Evolutionary conservation across 1,140 invertebrate species (phyloP).

Genomic region (Sycophaga agraensis): DNA sequence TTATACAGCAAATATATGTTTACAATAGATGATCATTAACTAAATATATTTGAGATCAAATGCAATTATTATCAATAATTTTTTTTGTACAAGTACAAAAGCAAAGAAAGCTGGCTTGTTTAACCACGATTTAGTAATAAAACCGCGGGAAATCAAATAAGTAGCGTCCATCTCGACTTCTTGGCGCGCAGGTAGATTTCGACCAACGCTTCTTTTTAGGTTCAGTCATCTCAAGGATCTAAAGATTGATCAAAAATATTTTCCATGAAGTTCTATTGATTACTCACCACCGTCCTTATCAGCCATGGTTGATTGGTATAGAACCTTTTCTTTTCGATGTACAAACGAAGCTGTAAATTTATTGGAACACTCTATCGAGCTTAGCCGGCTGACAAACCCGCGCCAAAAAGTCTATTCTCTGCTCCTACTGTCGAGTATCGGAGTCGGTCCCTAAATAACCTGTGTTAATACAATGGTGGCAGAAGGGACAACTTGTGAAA

Average conservation of each 20-base stretch:
- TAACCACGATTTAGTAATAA: no score
- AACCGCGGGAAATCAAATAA: neutral
- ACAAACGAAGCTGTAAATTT: neutral
- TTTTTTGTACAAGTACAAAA: neutral
- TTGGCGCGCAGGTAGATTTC: neutral
- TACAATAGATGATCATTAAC: no score
- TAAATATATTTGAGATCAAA: no score
- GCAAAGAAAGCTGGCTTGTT: no score
- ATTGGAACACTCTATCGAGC: neutral
- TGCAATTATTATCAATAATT: no score
- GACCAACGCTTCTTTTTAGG: neutral
- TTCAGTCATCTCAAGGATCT: no score
- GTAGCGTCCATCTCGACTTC: neutral
- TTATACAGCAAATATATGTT: neutral
- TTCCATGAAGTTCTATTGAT: neutral
- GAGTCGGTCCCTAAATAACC: no score
- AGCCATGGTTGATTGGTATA: conserved; percentile 32
- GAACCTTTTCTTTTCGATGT: neutral
- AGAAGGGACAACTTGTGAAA: no score
- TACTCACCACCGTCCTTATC: conserved; percentile 49
- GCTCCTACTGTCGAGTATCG: no score
- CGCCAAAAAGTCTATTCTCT: no score
- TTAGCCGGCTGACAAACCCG: conserved; percentile 11
- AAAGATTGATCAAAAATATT: no score
- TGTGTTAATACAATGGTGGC: no score